A percentile compares a stretch with the other conserved stretches of the same genome.
Conservation (phyloP, 2,113 vertebrate genomes). For the Neogobius melanostomus region DNA sequence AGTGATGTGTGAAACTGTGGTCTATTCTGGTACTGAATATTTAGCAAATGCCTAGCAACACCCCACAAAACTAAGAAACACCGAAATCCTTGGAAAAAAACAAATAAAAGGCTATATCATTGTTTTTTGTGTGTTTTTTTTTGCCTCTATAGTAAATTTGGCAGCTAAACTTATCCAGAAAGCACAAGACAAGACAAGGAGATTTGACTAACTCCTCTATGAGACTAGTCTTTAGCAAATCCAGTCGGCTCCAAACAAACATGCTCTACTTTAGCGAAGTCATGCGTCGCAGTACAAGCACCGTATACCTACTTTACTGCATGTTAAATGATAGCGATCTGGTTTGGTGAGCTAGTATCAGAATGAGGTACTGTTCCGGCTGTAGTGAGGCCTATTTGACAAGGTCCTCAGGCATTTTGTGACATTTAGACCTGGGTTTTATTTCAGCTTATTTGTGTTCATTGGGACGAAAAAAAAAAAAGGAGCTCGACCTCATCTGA, state of each 20-base stretch:
- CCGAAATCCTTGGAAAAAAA: constrained; percentile 55
- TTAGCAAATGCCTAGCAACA: constrained; percentile 62
- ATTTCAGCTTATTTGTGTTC: constrained; percentile 62
- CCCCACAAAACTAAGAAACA: constrained; percentile 69
- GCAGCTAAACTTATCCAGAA: constrained; percentile 54
- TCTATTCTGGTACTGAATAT: constrained; percentile 55
- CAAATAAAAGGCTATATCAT: constrained; percentile 41
- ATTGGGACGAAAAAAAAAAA: constrained; percentile 43
- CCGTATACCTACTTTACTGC: constrained; percentile 37
- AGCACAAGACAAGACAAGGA: constrained; percentile 40
- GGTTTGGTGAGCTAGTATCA: constrained; percentile 52
- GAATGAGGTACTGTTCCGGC: constrained; percentile 65
- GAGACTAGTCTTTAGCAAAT: constrained; percentile 11
- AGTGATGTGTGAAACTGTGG: constrained; percentile 58
- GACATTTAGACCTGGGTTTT: constrained; percentile 57
- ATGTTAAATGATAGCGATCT: constrained; percentile 39
- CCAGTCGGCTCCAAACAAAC: constrained; percentile 13
- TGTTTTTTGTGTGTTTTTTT: background rate
- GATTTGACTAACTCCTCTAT: constrained; percentile 40
- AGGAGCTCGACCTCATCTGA: constrained; percentile 46
- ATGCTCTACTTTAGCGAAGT: constrained; percentile 31
- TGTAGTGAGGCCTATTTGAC: constrained; percentile 54
- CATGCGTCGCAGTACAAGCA: constrained; percentile 31
- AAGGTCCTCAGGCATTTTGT: constrained; percentile 67
- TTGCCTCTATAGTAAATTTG: constrained; percentile 23